Conservation (phyloP, 2,113 vertebrate species). For the Clarias batrachus region DNA sequence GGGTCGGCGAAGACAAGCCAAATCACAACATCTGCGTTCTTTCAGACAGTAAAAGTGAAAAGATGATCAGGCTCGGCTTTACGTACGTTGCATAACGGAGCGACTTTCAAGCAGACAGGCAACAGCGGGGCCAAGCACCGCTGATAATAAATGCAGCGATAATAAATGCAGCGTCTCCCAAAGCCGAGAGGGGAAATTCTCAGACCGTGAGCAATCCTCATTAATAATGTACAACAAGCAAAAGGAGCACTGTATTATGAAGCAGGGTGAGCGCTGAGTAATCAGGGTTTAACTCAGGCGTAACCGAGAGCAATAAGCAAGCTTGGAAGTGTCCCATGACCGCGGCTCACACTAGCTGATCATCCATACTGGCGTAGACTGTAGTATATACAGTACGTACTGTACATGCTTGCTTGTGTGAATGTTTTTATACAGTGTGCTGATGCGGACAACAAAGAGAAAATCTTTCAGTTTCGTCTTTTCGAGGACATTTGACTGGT, state of each 20-base stretch:
- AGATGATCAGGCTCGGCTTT: constrained; percentile 27
- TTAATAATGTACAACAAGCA: not conserved
- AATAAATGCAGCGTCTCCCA: not conserved
- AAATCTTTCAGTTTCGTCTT: not conserved
- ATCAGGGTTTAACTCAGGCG: not conserved
- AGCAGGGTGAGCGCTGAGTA: not conserved
- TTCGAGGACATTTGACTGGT: not conserved
- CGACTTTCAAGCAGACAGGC: constrained; percentile 38
- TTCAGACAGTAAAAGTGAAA: constrained; percentile 32
- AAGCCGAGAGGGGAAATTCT: constrained; percentile 25
- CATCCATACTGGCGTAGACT: not conserved
- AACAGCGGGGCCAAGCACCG: constrained; percentile 5
- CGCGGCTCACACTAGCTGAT: not conserved
- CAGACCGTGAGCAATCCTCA: constrained; percentile 37
- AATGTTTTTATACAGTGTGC: not conserved
- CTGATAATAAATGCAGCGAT: not conserved
- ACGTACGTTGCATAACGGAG: constrained; percentile 20
- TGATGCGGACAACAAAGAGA: not conserved
- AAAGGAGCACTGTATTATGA: not conserved
- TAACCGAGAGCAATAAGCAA: not conserved
- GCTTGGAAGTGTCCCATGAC: not conserved
- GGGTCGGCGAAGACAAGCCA: constrained; percentile 14
- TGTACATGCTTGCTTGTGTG: not conserved
- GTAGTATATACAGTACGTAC: not conserved
- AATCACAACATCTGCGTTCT: constrained; percentile 49